Percentiles rank a stretch among this genome's conserved stretches.
Conservation (phyloP, 2,888 invertebrate species). For the Caenorhabditis imperialis region DNA sequence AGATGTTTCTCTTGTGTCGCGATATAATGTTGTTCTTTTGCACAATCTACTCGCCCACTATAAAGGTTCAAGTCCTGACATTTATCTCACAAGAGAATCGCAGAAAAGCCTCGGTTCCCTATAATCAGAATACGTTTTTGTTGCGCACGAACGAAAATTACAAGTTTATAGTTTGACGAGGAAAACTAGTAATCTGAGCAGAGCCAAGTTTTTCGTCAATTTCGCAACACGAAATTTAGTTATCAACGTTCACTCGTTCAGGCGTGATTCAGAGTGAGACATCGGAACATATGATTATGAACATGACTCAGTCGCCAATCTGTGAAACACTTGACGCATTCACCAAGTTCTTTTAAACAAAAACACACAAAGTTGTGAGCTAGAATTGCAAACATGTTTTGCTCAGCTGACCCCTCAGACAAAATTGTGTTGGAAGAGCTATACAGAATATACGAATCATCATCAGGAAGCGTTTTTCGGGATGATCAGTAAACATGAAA, state of each 20-base stretch:
- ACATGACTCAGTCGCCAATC: background rate
- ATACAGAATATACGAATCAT: constrained; percentile 49
- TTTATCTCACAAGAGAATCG: too few relatives aligned
- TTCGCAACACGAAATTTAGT: constrained; percentile 39
- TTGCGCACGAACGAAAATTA: too few relatives aligned
- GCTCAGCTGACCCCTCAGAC: constrained; percentile 41
- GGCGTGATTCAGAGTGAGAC: too few relatives aligned
- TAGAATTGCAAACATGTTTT: constrained; percentile 48
- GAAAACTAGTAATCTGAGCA: too few relatives aligned
- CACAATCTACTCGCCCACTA: constrained; percentile 30
- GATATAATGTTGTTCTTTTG: constrained; percentile 16
- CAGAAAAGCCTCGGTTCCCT: too few relatives aligned
- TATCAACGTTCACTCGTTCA: background rate
- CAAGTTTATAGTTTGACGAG: background rate
- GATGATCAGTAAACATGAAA: constrained; percentile 34
- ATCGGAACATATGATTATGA: too few relatives aligned
- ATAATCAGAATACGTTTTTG: too few relatives aligned
- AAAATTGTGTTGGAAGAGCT: constrained; percentile 42
- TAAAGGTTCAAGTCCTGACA: constrained; percentile 12
- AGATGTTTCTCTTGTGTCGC: constrained; percentile 36
- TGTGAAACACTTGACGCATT: background rate
- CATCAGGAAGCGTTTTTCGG: constrained; percentile 21
- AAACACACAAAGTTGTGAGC: constrained; percentile 18
- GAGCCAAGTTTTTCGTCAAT: too few relatives aligned
- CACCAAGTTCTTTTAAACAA: constrained; percentile 24